Evolutionary conservation across 2,113 vertebrate species (phyloP), one percentile per base, ranked within the genome.

Genomic region (Grallaria varia): DNA sequence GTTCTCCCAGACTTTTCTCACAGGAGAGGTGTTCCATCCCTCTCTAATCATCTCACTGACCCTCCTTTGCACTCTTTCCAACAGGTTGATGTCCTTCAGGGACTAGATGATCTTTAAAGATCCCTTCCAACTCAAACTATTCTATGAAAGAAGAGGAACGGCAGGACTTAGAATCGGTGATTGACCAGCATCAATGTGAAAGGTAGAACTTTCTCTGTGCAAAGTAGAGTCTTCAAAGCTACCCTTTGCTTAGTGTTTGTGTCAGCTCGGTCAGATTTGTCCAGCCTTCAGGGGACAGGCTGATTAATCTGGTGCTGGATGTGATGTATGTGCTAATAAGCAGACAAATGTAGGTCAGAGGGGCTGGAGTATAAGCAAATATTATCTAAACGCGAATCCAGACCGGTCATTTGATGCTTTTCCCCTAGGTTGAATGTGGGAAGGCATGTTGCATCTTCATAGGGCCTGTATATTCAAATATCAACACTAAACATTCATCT

Each of bases 121-220:
- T 50, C 42, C 8, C 42, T 49, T 71, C 50, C 56, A 84, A 20
- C 31, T 20, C 63, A 42, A 63, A 9, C 6, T 49, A 12, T 77
- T 56, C 31, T 6, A 42, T 13, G 47, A 45, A 82, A 52, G 37
- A 37, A 50, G 6, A 31, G 23, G 45, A 75, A 67, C 6, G 3
- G 47, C 30, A 62, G 30, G 45, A 40, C 0, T 50, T 37, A 58
- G n/a, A 66, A 44, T 1, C 4, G 2, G 13, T 42, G 39, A 5
- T 42, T 58, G 27, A 87, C 24, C 6, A 8, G 30, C 33, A 50
- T 18, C 68, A 21, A 8, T 1, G 0, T 8, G 30, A 68, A 0
- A 0, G 2, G 0, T 5, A 40, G 28, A 27, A 59, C 28, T 44
- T 74, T 25, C n/a, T 45, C 39, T 53, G 67, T 47, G 12, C 66